A percentile compares a stretch with the other conserved stretches of the same genome.
Evolutionary conservation across 2,113 vertebrate species (phyloP).

Genomic region (Noctilio leporinus): DNA sequence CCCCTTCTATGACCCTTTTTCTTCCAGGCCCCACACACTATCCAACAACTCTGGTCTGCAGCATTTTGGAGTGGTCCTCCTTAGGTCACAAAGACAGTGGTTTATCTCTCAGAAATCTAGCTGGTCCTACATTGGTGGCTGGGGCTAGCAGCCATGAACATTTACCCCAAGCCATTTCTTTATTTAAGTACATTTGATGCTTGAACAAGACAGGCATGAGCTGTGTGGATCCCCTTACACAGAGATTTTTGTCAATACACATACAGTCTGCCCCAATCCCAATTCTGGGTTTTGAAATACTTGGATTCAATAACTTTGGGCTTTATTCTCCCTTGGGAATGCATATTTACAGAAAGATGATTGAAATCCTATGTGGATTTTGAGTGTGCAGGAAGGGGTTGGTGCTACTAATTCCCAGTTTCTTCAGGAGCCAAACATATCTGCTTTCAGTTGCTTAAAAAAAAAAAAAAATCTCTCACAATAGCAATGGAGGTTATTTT

Average conservation of each 20-base stretch:
- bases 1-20: background rate
- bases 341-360: background rate
- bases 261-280: background rate
- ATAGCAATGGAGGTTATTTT: background rate
- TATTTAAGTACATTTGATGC: background rate
- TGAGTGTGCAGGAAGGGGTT: background rate
- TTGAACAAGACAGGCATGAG: background rate
- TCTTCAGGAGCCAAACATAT: background rate
- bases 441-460: background rate
- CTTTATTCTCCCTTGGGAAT: background rate
- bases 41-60: rapidly evolving
- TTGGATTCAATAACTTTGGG: background rate
- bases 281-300: background rate
- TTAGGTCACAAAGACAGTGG: background rate
- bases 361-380: background rate
- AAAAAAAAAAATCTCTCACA: background rate
- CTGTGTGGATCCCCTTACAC: background rate
- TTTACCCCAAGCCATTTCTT: background rate
- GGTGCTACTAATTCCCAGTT: rapidly evolving
- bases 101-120: background rate
- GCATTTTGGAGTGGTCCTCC: background rate
- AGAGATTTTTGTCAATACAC: background rate
- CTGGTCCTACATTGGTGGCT: background rate
- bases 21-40: background rate
- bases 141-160: background rate